Percentiles rank a stretch among this genome's conserved stretches.
Evolutionary conservation across 2,113 vertebrate species (phyloP).

Genomic region (Felis catus): DNA sequence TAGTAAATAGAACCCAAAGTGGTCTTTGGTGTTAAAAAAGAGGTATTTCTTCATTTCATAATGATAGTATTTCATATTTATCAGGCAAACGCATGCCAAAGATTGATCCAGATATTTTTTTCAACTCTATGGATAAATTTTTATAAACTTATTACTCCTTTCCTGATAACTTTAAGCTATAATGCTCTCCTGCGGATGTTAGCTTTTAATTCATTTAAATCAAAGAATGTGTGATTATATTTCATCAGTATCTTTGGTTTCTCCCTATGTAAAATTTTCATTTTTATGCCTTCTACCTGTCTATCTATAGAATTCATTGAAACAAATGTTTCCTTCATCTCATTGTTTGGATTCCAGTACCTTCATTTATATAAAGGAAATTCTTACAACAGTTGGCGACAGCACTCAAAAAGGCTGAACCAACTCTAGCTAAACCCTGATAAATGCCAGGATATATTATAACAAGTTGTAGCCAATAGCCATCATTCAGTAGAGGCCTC

Average conservation of each 20-base stretch:
- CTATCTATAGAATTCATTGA: neutral
- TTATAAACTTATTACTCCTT: neutral
- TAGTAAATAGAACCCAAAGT: neutral
- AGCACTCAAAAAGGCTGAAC: neutral
- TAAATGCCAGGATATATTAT: neutral
- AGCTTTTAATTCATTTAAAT: constrained; percentile 23
- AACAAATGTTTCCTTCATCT: constrained; percentile 24
- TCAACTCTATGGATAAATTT: neutral
- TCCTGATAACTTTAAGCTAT: neutral
- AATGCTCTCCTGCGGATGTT: neutral
- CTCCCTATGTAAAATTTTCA: neutral
- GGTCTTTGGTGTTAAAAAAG: neutral
- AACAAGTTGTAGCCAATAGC: neutral
- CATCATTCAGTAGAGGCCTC: neutral
- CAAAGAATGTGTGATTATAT: neutral
- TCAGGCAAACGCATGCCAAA: neutral
- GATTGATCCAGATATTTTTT: constrained; percentile 21
- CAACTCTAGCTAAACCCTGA: neutral
- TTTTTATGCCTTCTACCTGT: neutral
- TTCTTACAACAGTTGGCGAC: neutral
- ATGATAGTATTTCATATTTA: neutral
- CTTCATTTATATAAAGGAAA: neutral
- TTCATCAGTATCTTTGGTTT: neutral
- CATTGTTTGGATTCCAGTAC: neutral
- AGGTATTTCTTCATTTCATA: neutral